These are phyloP conservation scores for Aleiodes sp. DNA, from an alignment of 1,140 invertebrate genomes.

Conservation along the genomic window DNA sequence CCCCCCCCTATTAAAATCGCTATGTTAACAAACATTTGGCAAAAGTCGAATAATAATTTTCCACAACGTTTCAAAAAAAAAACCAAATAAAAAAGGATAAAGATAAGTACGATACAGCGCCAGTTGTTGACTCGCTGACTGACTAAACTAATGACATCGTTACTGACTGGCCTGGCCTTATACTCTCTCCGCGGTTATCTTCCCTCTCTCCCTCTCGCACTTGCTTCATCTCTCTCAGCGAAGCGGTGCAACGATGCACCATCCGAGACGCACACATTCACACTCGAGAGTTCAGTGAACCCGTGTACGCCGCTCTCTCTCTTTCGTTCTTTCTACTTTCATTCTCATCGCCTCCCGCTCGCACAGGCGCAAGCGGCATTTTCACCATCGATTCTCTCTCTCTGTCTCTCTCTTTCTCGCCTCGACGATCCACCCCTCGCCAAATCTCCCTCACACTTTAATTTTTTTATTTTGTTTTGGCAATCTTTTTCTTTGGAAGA, in stretches of 20 bases:
- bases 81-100: neutral
- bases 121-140: constrained; percentile 61
- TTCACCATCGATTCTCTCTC: constrained; percentile 33
- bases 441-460: neutral
- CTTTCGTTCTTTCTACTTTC: constrained; percentile 7
- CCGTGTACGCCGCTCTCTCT: constrained; percentile 8
- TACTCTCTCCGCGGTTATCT: constrained; percentile 36
- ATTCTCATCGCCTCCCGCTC: neutral
- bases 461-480: constrained; percentile 15
- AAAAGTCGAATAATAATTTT: too few species aligned
- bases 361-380: constrained; percentile 21
- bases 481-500: too few species aligned
- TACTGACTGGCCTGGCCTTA: constrained; percentile 59
- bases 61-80: too few species aligned
- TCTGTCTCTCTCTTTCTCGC: constrained; percentile 20
- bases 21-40: too few species aligned
- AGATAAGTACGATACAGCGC: constrained; percentile 43
- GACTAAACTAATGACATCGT: constrained; percentile 64
- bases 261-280: constrained; percentile 2
- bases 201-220: constrained; percentile 36
- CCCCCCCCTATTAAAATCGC: too few species aligned
- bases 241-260: neutral
- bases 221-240: constrained; percentile 21
- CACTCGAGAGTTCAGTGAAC: constrained; percentile 34
- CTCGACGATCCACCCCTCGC: neutral